Evolutionary conservation across 2,888 invertebrate species (phyloP), one percentile per base, ranked within the genome.

Genomic region (Synanthedon myopaeformis): DNA sequence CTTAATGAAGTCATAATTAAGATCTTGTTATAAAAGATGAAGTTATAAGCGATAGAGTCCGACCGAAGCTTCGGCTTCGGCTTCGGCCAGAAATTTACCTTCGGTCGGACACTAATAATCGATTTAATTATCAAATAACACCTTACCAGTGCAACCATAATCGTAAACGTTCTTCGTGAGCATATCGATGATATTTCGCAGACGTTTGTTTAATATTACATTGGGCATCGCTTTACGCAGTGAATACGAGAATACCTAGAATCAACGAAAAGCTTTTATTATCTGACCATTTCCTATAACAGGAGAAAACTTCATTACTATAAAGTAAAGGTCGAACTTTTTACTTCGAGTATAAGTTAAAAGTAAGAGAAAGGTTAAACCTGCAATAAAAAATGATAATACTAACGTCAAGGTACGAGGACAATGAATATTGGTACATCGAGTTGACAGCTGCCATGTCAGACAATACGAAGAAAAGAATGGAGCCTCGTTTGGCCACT

Each of bases 401-500:
- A 76, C 81, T 79, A 41, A 86, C 87, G 60, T 94, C 94, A 35
- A 97, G 85, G 67, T 96, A 97, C 0, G 96, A 92, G 1, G 90
- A 91, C 54, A 97, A 82, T 0, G 97, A 96, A 76, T 96, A 97
- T 69, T 97, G 97, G 72, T 97, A 97, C 97, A 97, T 97, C 42
- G 91, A 82, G 76, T 95, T 96, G 3, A 97, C 94, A 0, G 90
- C 90, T 0, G 96, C 93, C 95, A 97, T 95, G 70, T 97, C 96
- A 0, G 95, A 92, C 17, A 97, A 82, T 0, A 96, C 95, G 73
- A 97, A 97, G 82, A 96, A 97, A 52, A 97, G 83, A 52, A 96
- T 93, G 4, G 97, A 96, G 4, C 96, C 97, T 53, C 96, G 90
- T 63, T 91, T 92, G 0, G 97, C 96, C 0, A 93, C 96, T 0